Base-by-base conservation (phyloP, 2,888 invertebrate genomes). In the Syrphus vitripennis region DNA sequence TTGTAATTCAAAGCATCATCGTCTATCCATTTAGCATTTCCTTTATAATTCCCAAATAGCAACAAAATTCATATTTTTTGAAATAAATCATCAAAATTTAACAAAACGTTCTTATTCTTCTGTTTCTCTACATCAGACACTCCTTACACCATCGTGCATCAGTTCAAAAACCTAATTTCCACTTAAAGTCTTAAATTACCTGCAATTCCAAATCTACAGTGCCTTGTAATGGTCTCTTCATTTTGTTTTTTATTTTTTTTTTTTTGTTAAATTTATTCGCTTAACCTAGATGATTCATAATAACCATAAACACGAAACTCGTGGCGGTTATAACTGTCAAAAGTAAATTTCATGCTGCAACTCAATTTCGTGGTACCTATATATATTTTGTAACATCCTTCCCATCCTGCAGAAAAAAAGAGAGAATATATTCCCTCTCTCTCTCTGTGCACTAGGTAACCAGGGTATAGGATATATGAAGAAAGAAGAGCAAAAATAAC, bases 261-360 rank as follows among this genome's bases (percentile, higher is more conserved):
- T 55, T 59, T 59, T 21, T 16, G 29, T 10, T 48, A 12, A 67
- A 53, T 59, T 72, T 59, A 59, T 59, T 59, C 40, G 29, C 26
- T 55, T 53, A 55, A 57, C 42, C 45, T 45, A 72, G 59, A 69
- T 77, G 77, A 83, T 83, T 83, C 77, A 83, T 78, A 61, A 77
- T 72, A 50, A 77, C 65, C 77, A 72, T 40, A 74, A 83, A 72
- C 77, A 77, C 72, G 42, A 40, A 71, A 45, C 82, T 72, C 67
- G 71, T 71, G 70, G 59, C 37, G 67, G 79, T 72, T 53, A 72
- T 72, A 72, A 67, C 67, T 77, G 77, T 77, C 77, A 59, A 29
- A 63, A 65, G 81, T 76, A 76, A 82, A 82, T 76, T 76, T 71
- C 70, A 82, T 50, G 70, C 57, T 67, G 57, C 76, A 69, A 61